Percentiles rank a stretch among this genome's conserved stretches.
These are phyloP conservation scores for Conomelus anceps DNA, from an alignment of 2,888 invertebrate genomes.

Conservation along the genomic window DNA sequence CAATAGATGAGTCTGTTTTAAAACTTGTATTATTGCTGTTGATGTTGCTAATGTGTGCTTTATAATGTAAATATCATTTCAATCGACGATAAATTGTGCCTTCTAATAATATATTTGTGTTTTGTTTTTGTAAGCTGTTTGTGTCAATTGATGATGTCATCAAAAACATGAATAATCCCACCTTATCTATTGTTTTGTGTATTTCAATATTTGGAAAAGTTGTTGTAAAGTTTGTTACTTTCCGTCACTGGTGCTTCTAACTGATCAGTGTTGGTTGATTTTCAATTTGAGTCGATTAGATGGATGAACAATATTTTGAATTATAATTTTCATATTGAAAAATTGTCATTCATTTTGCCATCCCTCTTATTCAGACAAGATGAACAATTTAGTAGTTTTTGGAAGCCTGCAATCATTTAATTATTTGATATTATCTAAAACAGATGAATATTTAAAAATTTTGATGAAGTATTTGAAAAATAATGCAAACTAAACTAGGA, in stretches of 20 bases:
- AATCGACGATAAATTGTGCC: background rate
- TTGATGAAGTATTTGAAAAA: too few species aligned
- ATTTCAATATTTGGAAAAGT: background rate
- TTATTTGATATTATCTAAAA: too few species aligned
- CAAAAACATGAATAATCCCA: background rate
- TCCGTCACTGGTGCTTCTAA: background rate
- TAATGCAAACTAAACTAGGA: too few species aligned
- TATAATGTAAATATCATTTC: background rate
- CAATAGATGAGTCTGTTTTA: background rate
- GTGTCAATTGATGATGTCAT: background rate
- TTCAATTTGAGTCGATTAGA: background rate
- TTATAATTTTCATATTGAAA: background rate
- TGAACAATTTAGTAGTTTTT: too few species aligned
- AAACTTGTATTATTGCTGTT: background rate
- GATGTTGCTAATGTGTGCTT: background rate
- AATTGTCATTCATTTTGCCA: background rate
- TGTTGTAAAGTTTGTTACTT: background rate
- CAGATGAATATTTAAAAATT: too few species aligned
- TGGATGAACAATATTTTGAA: background rate
- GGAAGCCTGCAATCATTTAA: too few species aligned
- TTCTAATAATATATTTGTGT: background rate
- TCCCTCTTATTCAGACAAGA: background rate
- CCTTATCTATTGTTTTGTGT: background rate
- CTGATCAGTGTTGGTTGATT: background rate
- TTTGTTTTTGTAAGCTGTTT: background rate